Evolutionary conservation across 2,113 vertebrate genomes (phyloP).

Genomic region (Sceloporus undulatus): DNA sequence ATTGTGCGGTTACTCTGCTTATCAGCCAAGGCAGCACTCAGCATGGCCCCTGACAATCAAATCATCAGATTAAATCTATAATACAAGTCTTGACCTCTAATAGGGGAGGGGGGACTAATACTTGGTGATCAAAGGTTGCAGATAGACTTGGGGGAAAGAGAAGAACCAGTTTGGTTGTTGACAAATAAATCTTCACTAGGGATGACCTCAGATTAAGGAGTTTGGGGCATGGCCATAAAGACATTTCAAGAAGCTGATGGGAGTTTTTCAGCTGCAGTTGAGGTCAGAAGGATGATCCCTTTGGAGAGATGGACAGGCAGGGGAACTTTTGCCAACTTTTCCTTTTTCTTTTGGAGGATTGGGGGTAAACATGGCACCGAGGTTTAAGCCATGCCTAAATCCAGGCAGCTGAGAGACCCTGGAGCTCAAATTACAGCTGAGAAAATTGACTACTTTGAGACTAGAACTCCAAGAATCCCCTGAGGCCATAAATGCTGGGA

Average conservation of each 20-base stretch:
- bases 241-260: not conserved
- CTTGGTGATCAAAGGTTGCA: not conserved
- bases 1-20: not conserved
- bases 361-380: not conserved
- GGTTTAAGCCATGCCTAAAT: not conserved
- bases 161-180: not conserved
- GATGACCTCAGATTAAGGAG: conserved; percentile 23
- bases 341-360: too few relatives aligned
- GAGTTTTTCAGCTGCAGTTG: not conserved
- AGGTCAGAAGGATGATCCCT: too few relatives aligned
- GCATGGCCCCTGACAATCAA: not conserved
- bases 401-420: not conserved
- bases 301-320: too few relatives aligned
- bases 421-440: not conserved
- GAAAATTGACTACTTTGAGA: too few relatives aligned
- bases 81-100: not conserved
- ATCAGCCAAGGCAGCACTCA: not conserved
- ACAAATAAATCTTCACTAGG: not conserved
- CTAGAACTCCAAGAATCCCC: too few relatives aligned
- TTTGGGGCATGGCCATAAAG: not conserved
- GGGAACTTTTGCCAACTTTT: too few relatives aligned
- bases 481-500: too few relatives aligned
- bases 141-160: not conserved
- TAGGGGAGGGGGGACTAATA: not conserved
- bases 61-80: not conserved